These are phyloP conservation scores for Netelia melanura DNA, from an alignment of 2,888 invertebrate species.

Conservation along the genomic window DNA sequence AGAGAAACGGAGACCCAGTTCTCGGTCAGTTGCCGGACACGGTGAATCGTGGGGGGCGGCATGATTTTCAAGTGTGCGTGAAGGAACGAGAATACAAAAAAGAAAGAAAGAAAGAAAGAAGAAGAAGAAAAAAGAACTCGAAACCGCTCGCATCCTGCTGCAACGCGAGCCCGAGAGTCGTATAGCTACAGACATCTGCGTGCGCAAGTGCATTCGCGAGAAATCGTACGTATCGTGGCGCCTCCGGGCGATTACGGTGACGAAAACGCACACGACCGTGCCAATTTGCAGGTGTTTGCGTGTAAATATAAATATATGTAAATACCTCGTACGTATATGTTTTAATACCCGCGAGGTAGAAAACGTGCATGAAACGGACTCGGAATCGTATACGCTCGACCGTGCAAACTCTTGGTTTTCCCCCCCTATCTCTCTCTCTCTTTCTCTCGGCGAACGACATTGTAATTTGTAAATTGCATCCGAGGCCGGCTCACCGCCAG, in stretches of 20 bases:
- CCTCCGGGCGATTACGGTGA: slow-evolving; percentile 33
- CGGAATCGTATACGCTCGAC: too few species aligned
- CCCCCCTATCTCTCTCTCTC: too few species aligned
- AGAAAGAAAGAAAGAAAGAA: slow-evolving; percentile 19
- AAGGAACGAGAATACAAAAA: slow-evolving; percentile 42
- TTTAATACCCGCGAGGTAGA: too few species aligned
- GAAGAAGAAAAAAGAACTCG: slow-evolving; percentile 26
- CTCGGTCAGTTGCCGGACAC: slow-evolving; percentile 64
- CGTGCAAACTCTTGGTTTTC: too few species aligned
- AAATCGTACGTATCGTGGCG: slow-evolving; percentile 10
- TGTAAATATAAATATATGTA: too few species aligned
- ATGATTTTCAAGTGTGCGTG: slow-evolving; percentile 25
- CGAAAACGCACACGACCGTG: slow-evolving; percentile 31
- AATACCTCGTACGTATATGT: too few species aligned
- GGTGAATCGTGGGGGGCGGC: slow-evolving; percentile 42
- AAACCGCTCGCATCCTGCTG: slow-evolving; percentile 58
- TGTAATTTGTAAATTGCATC: slow-evolving; percentile 79
- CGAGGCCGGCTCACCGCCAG: slow-evolving; percentile 39
- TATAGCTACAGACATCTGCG: too few species aligned
- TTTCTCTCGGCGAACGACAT: slow-evolving; percentile 73
- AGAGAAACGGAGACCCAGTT: slow-evolving; percentile 60
- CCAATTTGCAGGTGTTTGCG: slow-evolving; percentile 35
- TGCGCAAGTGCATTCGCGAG: slow-evolving; percentile 4
- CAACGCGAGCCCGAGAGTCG: slow-evolving; percentile 34
- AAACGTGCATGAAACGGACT: too few species aligned